Evolutionary conservation across 1,140 invertebrate genomes (phyloP), one percentile per base, ranked within the genome.

Genomic region (Dinoponera quadriceps): DNA sequence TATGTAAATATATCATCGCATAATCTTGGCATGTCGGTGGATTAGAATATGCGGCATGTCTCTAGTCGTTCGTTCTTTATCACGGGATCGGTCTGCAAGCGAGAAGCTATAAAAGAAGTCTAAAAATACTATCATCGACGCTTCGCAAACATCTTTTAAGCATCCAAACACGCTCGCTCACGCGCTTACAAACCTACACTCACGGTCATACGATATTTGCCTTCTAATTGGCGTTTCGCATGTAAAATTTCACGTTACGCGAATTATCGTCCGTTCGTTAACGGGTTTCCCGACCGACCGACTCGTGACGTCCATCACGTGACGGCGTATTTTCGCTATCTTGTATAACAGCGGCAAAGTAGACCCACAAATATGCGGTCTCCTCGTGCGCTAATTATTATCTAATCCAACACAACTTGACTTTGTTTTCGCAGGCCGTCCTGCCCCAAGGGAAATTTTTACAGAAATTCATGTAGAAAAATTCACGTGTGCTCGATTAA

Each of bases 271-370:
- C 27, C 13, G 3, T 13, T 48, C 11, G 22, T 49, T 82, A 83
- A 83, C 54, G 7, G 73, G 13, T 66, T 74, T 55, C 5, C 22
- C 13, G 44, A 82, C 54, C 33, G 82, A 60, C 65, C 82, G 7
- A 20, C 51, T 77, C 51, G 11, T 65, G 82, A 13, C 13, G 54
- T 3, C 2, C 16, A n/a, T 20, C 29, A 33, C 27, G 22, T 33
- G 18, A 48, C 11, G 11, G 22, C 11, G 2, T 3, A 44, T 74
- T 65, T 63, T 48, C 1, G 25, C 14, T n/a, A 65, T 16, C 44
- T 68, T 78, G n/a, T 74, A 25, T 54, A 51, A 51, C n/a, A 33
- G 22, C 2, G 38, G 48, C 57, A 3, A 48, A 75, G 27, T 27
- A 55, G 48, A 18, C 48, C n/a, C 33, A 1, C n/a, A 51, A 38